Evolutionary conservation across 2,888 invertebrate species (phyloP), one percentile per base, ranked within the genome.

Genomic region (Noctua fimbriata): DNA sequence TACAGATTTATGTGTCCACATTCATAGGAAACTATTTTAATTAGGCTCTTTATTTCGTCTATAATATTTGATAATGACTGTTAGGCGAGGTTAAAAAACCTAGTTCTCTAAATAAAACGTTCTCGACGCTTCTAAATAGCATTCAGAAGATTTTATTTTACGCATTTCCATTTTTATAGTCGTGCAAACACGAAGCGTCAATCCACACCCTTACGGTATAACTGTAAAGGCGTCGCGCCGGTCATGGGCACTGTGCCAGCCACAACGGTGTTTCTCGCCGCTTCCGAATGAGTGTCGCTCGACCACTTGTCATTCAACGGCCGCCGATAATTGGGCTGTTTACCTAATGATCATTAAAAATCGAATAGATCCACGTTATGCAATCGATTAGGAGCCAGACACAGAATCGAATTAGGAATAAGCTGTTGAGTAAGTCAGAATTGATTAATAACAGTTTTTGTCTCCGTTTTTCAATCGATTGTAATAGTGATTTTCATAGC

Each of bases 211-310:
- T 91, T 88, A 85, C 75, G n/a, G 78, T 84, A 73, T 90, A 90
- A 88, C 89, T 85, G 89, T 91, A 89, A 89, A 91, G 89, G 88
- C 85, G 90, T 85, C 89, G 85, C 79, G 89, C 90, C 92, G 94
- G 93, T 94, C 94, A 93, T 90, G 95, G 96, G 96, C 96, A 95
- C 87, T 93, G 93, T 95, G 96, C 96, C 96, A 95, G 89, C 93
- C 84, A 85, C 92, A 92, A 92, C 93, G 91, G 92, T 92, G 89
- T 86, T 88, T 90, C 89, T 87, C 83, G 88, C 85, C 89, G 92
- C 92, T 94, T 94, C 94, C 94, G 95, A 92, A 77, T 74, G 75
- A 82, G 70, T 75, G 81, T 81, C 81, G 75, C 79, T 82, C 80
- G 77, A 79, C 80, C 73, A 83, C 86, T 87, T 85, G 86, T 88